Percentiles rank a stretch among this genome's conserved stretches.
Evolutionary conservation across 2,888 invertebrate species (phyloP).

Genomic region (Scelioninae gen. 1): DNA sequence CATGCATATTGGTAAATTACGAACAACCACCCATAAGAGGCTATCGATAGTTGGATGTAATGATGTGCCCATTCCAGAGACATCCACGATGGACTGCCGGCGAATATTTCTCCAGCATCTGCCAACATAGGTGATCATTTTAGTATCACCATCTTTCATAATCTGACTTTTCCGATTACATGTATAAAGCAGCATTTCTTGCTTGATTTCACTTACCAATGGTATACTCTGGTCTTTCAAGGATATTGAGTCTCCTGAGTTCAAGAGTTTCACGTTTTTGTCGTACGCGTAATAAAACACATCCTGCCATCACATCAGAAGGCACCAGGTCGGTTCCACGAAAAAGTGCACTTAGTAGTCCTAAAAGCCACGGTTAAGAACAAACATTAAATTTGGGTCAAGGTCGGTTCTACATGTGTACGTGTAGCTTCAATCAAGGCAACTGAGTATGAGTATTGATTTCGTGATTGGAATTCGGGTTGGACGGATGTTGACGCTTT

Average conservation of each 20-base stretch:
- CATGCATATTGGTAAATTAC: constrained; percentile 91
- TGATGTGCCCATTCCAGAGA: constrained; percentile 90
- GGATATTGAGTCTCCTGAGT: constrained; percentile 87
- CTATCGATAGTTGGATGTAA: constrained; percentile 92
- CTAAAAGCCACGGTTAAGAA: constrained; percentile 82
- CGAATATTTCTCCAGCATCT: constrained; percentile 87
- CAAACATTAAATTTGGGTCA: constrained; percentile 43
- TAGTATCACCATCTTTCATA: constrained; percentile 5
- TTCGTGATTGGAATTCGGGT: too few species aligned
- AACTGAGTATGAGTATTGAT: too few species aligned
- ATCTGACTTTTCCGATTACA: constrained; percentile 5
- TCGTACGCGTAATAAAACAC: constrained; percentile 91
- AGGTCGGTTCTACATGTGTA: too few species aligned
- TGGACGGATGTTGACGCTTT: too few species aligned
- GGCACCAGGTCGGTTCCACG: constrained; percentile 94
- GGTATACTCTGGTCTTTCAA: constrained; percentile 88
- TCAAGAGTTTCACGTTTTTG: constrained; percentile 90
- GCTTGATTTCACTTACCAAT: constrained; percentile 84
- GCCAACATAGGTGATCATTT: constrained; percentile 71
- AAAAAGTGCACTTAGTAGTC: constrained; percentile 91
- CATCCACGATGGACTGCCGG: constrained; percentile 91
- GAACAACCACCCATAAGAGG: constrained; percentile 95
- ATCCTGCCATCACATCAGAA: constrained; percentile 94
- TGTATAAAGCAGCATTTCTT: too few species aligned
- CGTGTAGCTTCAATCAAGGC: too few species aligned